A percentile compares a stretch with the other conserved stretches of the same genome.
phyloP scores from a whole-genome alignment of 2,888 invertebrate genomes.

The Oligia fasciuncula region DNA sequence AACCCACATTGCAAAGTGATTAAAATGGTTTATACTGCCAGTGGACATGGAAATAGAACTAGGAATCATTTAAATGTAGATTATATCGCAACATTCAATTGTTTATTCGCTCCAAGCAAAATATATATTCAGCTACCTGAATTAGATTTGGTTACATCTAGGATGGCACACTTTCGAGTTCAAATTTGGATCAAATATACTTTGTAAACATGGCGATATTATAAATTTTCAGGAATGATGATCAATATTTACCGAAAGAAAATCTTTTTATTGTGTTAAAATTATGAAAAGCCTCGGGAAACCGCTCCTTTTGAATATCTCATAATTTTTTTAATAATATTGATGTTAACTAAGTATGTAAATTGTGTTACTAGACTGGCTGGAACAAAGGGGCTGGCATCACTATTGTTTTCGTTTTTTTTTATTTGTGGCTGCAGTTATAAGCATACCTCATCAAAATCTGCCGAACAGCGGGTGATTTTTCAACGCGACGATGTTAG shows the following conservation, averaged over 20 bases:
- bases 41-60: not conserved
- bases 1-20: not conserved
- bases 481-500: too few relatives aligned
- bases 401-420: not conserved
- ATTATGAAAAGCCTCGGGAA: constrained; percentile 13
- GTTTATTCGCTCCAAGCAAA: constrained; percentile 9
- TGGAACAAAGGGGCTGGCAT: not conserved
- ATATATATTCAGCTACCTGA: not conserved
- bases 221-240: not conserved
- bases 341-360: not conserved
- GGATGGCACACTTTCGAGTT: not conserved
- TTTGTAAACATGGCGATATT: not conserved
- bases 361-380: not conserved
- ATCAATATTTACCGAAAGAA: constrained; percentile 10
- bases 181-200: constrained; percentile 6
- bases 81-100: not conserved
- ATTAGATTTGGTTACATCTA: constrained; percentile 16
- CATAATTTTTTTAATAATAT: not conserved
- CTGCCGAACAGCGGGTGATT: not conserved
- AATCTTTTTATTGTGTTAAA: constrained; percentile 3
- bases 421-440: constrained; percentile 24
- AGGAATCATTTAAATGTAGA: not conserved
- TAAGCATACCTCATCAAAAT: not conserved
- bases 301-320: not conserved
- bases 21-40: not conserved